Conservation (phyloP, 2,113 vertebrate genomes). For the Pseudorhombus dupliciocellatus region DNA sequence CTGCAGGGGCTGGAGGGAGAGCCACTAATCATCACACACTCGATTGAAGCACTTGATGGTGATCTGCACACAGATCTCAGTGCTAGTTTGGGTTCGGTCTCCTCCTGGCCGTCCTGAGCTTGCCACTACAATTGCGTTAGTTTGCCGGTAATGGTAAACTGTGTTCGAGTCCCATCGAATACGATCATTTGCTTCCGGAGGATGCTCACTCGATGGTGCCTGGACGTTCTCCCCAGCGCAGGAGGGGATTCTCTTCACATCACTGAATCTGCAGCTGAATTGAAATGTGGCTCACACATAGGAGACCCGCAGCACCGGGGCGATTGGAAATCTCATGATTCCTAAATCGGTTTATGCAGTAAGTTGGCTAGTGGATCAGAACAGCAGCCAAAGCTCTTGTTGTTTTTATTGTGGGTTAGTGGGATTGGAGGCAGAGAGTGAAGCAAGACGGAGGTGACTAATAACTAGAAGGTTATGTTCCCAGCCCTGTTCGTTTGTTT, state of each 20-base stretch:
- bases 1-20: conserved; percentile 46
- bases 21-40: conserved; percentile 54
- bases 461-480: neutral
- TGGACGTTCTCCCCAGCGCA: too few species aligned
- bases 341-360: conserved; percentile 55
- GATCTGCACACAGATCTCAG: conserved; percentile 1
- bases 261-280: too few species aligned
- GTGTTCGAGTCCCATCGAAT: too few species aligned
- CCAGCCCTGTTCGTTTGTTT: neutral
- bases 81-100: conserved; percentile 16
- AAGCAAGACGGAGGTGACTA: conserved; percentile 1
- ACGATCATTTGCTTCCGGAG: too few species aligned
- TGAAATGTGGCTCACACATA: conserved; percentile 23
- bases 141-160: too few species aligned
- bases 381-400: conserved; percentile 38
- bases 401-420: conserved; percentile 44
- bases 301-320: conserved; percentile 5
- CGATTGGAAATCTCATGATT: conserved; percentile 62
- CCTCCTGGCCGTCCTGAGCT: conserved; percentile 10
- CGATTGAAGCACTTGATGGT: conserved; percentile 50
- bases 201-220: too few species aligned
- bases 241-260: too few species aligned
- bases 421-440: conserved; percentile 29
- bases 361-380: conserved; percentile 48
- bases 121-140: too few species aligned